Base-by-base conservation (phyloP, 2,888 invertebrate species). In the Diploptera punctata region DNA sequence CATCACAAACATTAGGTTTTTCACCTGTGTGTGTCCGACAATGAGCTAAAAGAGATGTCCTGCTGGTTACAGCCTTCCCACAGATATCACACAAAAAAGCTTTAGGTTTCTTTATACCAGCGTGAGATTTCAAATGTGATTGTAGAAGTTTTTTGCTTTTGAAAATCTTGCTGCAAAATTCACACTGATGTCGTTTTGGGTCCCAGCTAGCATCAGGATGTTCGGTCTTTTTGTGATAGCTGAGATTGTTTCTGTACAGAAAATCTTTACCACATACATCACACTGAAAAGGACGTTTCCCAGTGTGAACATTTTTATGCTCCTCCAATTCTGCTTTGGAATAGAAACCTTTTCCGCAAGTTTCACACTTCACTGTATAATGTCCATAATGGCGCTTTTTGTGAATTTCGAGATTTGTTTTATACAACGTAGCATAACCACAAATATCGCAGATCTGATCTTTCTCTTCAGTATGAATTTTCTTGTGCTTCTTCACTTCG, bases 181-280 rank as follows among this genome's bases (percentile, higher is more conserved):
- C 29, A 52, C 75, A 75, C 19, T 44, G 62, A 43, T 57, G 67
- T 2, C 62, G 68, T 19, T 67, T 52, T 18, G 68, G 49, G n/a
- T 54, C 71, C 49, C 44, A 29, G 26, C 24, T 76, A 33, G 81
- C 79, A 9, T 79, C 81, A 61, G 73, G 73, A 47, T 81, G 81
- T 0, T 73, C 78, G 43, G 78, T 78, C 18, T 80, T 76, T 73
- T 79, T 79, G 57, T 83, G 83, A 0, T 81, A 79, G 57, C 80
- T 80, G 29, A 83, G 72, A 13, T 83, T 81, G 1, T 81, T 79
- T 57, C 81, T 80, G 62, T 82, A 82, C 3, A 81, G 80, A 73
- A 83, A 83, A 70, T 79, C 79, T 68, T 82, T 83, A 4, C 79
- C 78, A 49, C 83, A 83, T 1, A 81, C 75, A 31, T 80, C 80